A percentile compares a stretch with the other conserved stretches of the same genome.
phyloP scores from a whole-genome alignment of 2,113 vertebrate species.

The Aldabrachelys gigantea region DNA sequence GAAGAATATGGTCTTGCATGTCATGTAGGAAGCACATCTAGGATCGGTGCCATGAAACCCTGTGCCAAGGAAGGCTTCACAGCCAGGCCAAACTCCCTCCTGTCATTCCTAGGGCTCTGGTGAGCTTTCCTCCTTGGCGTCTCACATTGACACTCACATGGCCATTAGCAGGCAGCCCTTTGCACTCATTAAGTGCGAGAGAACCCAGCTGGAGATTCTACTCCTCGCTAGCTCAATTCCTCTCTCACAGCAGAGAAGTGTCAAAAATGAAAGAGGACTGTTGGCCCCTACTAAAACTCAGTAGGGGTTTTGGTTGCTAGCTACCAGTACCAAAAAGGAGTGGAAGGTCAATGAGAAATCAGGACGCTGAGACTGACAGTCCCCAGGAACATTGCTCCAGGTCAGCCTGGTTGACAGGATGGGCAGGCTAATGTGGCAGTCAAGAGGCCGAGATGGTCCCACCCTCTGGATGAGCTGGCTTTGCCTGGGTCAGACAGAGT shows the following conservation, averaged over 20 bases:
- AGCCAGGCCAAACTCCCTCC: neutral
- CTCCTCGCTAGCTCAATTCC: neutral
- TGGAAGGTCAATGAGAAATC: no score
- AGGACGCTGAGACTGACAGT: no score
- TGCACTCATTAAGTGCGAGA: neutral
- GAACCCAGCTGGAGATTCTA: neutral
- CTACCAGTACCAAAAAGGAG: no score
- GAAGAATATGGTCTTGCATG: neutral
- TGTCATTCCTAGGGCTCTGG: neutral
- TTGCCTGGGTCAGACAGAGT: no score
- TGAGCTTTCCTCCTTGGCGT: neutral
- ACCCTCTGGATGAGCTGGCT: no score
- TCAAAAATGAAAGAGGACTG: neutral
- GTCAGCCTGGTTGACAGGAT: no score
- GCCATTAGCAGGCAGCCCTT: neutral
- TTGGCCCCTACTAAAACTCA: no score
- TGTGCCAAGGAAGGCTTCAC: neutral
- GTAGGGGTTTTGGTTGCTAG: no score
- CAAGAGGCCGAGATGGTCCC: no score
- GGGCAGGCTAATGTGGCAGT: no score
- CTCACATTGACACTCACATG: neutral
- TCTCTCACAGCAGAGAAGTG: constrained; percentile 1
- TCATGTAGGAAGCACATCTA: neutral
- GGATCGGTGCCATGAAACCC: neutral
- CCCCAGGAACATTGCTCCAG: no score